These are phyloP conservation scores for Falco cherrug DNA, from an alignment of 2,797 vertebrate species.

Conservation along the genomic window DNA sequence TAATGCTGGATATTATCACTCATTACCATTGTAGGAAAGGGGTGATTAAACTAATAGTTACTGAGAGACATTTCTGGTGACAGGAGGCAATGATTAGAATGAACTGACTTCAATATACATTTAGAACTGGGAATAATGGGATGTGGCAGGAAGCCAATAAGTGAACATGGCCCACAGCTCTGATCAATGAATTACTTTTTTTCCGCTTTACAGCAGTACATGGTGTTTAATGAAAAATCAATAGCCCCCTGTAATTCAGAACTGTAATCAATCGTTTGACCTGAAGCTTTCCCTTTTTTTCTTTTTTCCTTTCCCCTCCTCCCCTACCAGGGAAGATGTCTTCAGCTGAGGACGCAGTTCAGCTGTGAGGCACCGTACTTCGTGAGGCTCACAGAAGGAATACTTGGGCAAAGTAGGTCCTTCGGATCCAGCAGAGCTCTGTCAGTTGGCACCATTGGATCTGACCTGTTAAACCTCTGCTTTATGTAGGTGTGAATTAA, in stretches of 20 bases:
- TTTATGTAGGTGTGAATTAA: neutral
- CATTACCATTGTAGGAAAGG: slow-evolving; percentile 76
- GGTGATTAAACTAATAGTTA: slow-evolving; percentile 79
- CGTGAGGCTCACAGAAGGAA: slow-evolving; percentile 3
- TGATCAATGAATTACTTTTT: slow-evolving; percentile 89
- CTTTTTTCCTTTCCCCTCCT: neutral
- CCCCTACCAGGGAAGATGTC: slow-evolving; percentile 30
- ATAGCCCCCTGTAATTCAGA: slow-evolving; percentile 84
- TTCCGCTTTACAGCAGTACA: slow-evolving; percentile 71
- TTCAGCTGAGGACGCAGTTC: slow-evolving; percentile 59
- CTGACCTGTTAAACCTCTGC: neutral
- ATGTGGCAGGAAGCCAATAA: slow-evolving; percentile 91
- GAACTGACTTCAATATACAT: slow-evolving; percentile 81
- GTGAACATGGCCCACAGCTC: slow-evolving; percentile 81
- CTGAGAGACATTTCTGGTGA: slow-evolving; percentile 78
- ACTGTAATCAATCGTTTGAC: slow-evolving; percentile 81
- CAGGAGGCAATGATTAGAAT: slow-evolving; percentile 81
- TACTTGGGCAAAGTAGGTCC: neutral
- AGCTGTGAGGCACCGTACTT: slow-evolving; percentile 56
- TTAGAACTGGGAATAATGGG: slow-evolving; percentile 81
- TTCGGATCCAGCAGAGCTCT: neutral
- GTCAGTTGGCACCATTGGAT: neutral
- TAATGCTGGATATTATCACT: slow-evolving; percentile 69
- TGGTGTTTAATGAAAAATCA: slow-evolving; percentile 92
- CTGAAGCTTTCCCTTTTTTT: slow-evolving; percentile 67